A percentile compares a stretch with the other conserved stretches of the same genome.
Evolutionary conservation across 1,140 invertebrate species (phyloP).

Genomic region (Thaumatotibia leucotreta): DNA sequence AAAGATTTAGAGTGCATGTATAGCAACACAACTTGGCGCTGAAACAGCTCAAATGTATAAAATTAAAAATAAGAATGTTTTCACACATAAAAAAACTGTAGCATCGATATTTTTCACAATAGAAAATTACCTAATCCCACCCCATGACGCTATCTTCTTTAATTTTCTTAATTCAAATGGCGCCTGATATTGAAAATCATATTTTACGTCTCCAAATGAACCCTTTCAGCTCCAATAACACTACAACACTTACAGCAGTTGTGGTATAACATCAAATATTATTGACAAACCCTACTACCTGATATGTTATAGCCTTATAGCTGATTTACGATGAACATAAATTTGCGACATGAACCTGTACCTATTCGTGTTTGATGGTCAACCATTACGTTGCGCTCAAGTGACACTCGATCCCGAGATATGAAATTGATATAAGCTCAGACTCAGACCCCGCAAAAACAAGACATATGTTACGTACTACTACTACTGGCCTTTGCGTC

Average conservation of each 20-base stretch:
- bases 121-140: too few relatives aligned
- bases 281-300: neutral
- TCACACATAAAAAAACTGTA: too few relatives aligned
- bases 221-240: neutral
- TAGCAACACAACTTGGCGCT: too few relatives aligned
- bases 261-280: neutral
- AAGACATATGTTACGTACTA: neutral
- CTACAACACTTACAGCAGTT: neutral
- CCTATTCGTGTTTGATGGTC: neutral
- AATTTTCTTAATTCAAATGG: neutral
- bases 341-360: neutral
- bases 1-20: too few relatives aligned
- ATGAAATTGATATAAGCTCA: neutral
- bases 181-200: neutral
- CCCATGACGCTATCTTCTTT: neutral
- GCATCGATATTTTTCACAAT: too few relatives aligned
- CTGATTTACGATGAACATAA: slow-evolving; percentile 6
- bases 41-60: too few relatives aligned
- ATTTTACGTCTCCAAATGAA: neutral
- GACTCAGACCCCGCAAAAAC: neutral
- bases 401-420: neutral
- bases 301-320: slow-evolving; percentile 12
- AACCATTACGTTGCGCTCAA: neutral
- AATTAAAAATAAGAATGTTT: too few relatives aligned
- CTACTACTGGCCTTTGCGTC: too few relatives aligned